phyloP scores from a whole-genome alignment of 2,888 invertebrate genomes.

The Sinohyriopsis cumingii region DNA sequence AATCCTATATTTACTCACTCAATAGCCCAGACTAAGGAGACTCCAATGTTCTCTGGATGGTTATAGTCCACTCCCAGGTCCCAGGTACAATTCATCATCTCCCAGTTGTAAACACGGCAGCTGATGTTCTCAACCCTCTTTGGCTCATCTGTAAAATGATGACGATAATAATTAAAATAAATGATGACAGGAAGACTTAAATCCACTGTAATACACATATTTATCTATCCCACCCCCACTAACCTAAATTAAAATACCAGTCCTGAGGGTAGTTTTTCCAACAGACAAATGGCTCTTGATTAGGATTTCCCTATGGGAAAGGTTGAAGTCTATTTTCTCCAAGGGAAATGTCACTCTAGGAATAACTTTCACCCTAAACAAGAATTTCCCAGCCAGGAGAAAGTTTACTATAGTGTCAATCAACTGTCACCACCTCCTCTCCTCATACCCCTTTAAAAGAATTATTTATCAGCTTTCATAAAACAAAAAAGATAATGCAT shows the following conservation, averaged over 20 bases:
- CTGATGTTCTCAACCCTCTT: conserved; percentile 37
- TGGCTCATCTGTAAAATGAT: conserved; percentile 37
- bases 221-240: neutral
- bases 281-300: too few species aligned
- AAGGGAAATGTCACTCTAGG: too few species aligned
- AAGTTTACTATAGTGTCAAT: too few species aligned
- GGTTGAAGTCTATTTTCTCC: too few species aligned
- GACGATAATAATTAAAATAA: neutral
- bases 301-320: too few species aligned
- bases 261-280: neutral
- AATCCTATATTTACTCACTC: conserved; percentile 6
- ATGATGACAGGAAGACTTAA: neutral
- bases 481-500: too few species aligned
- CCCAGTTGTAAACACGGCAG: conserved; percentile 57
- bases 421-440: too few species aligned
- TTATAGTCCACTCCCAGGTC: conserved; percentile 43
- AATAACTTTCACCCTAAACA: too few species aligned
- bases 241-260: neutral
- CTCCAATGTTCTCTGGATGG: conserved; percentile 33
- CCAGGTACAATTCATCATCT: conserved; percentile 58
- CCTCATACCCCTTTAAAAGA: too few species aligned
- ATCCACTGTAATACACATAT: neutral
- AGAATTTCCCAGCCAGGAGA: too few species aligned
- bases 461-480: too few species aligned
- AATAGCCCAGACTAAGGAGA: conserved; percentile 38